Base-by-base conservation (phyloP, 2,888 invertebrate species). In the Rhogogaster chlorosoma region DNA sequence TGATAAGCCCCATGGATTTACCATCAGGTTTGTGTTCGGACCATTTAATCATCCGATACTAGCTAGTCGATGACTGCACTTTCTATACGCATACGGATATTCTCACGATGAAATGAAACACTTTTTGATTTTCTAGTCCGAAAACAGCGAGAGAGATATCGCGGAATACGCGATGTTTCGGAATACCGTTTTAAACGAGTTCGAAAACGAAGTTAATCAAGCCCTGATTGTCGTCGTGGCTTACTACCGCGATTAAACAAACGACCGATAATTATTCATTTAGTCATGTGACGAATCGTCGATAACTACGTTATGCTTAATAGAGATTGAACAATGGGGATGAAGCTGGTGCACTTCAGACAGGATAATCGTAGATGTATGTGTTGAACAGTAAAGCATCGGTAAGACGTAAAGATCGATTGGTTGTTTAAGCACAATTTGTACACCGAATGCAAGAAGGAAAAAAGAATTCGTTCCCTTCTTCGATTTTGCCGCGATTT, bases 241-340 rank as follows among this genome's bases (percentile, higher is more conserved):
- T 49, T 77, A 77, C 22, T 26, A 77, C 15, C 49, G 32, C 77
- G 77, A 49, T 77, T 77, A 77, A 77, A 77, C 77, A n/a, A 49
- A 77, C 77, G 77, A 32, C 7, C n/a, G 77, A 29, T 53, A 77
- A 77, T 49, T 53, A 77, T 77, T 77, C 45, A 32, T 77, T 29
- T 32, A 53, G 32, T 15, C 10, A 15, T 77, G 9, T 73, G 71
- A 73, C 42, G 42, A 73, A 73, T 42, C 42, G 22, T 73, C 71
- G 42, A 73, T 73, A 42, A 73, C n/a, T 73, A 26, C 38, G n/a
- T 36, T 70, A 6, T 32, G 32, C 29, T 5, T 29, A 53, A 32
- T 10, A 67, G 4, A 67, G 67, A 67, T 67, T n/a, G 53, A 53
- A n/a, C n/a, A 53, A n/a, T 6, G 53, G 53, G 53, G 53, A 53